These are phyloP conservation scores for Tapirus indicus DNA, from an alignment of 2,797 vertebrate genomes.

Conservation along the genomic window DNA sequence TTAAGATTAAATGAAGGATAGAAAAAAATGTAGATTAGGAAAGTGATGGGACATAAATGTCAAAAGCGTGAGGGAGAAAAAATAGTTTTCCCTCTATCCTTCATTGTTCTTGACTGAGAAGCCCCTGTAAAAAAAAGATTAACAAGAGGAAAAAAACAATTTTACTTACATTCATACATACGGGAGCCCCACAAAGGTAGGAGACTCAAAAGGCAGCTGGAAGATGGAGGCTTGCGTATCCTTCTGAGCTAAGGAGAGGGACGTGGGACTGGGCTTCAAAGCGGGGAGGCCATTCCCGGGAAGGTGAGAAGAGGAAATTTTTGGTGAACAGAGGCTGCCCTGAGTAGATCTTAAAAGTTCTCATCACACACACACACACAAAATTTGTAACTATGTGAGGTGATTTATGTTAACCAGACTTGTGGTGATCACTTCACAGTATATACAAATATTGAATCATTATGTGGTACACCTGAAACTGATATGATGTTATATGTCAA, in stretches of 20 bases:
- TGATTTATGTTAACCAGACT: not conserved
- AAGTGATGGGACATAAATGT: not conserved
- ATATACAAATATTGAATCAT: not conserved
- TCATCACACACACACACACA: not conserved
- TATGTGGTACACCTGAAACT: not conserved
- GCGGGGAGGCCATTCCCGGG: not conserved
- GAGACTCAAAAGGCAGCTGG: not conserved
- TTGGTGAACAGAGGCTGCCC: not conserved
- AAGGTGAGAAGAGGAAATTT: not conserved
- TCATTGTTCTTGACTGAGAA: slow-evolving; percentile 14
- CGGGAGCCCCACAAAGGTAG: not conserved
- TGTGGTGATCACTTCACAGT: not conserved
- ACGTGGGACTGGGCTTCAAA: not conserved
- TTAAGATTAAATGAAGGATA: slow-evolving; percentile 30
- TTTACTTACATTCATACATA: not conserved
- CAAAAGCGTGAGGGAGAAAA: not conserved
- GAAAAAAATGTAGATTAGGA: slow-evolving; percentile 34
- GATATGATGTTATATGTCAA: not conserved
- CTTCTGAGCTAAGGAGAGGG: not conserved
- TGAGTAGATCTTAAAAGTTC: not conserved
- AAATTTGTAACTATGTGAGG: not conserved
- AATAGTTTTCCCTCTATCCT: not conserved
- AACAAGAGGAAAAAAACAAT: not conserved
- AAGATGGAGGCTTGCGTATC: not conserved
- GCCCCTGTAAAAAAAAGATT: not conserved